Percentiles rank a stretch among this genome's conserved stretches.
Evolutionary conservation across 2,888 invertebrate genomes (phyloP).

Genomic region (Acanthosepion pharaonis): DNA sequence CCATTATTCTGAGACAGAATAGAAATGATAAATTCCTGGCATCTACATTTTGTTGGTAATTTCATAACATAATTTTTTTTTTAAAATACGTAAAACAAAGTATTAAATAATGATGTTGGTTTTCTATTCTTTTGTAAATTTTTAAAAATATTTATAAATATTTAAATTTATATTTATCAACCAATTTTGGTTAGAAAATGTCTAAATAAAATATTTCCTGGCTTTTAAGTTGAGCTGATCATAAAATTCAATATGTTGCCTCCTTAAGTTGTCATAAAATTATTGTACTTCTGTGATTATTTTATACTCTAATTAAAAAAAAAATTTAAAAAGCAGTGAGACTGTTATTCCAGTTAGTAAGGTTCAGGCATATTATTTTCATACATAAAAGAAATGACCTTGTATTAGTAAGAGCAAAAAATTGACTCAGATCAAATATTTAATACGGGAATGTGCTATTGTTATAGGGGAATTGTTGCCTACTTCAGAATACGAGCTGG

Average conservation of each 20-base stretch:
- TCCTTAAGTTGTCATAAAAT: slow-evolving; percentile 33
- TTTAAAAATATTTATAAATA: background rate
- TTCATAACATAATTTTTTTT: no score
- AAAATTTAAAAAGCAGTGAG: background rate
- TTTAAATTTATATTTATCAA: background rate
- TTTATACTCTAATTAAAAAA: background rate
- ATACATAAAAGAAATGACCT: background rate
- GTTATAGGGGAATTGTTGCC: no score
- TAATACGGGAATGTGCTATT: background rate
- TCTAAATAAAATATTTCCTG: background rate
- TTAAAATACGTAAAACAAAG: no score
- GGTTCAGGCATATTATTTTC: background rate
- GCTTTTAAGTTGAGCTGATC: background rate
- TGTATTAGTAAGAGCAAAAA: background rate
- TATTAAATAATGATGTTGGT: background rate
- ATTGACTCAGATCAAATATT: background rate
- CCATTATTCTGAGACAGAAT: no score
- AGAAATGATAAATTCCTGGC: no score
- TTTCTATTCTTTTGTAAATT: background rate
- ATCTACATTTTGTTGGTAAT: no score
- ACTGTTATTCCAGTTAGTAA: slow-evolving; percentile 20
- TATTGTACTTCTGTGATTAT: background rate
- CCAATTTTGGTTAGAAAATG: background rate
- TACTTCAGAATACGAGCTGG: background rate
- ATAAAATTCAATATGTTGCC: background rate